Evolutionary conservation across 2,113 vertebrate species (phyloP).

Genomic region (Eretmochelys imbricata): DNA sequence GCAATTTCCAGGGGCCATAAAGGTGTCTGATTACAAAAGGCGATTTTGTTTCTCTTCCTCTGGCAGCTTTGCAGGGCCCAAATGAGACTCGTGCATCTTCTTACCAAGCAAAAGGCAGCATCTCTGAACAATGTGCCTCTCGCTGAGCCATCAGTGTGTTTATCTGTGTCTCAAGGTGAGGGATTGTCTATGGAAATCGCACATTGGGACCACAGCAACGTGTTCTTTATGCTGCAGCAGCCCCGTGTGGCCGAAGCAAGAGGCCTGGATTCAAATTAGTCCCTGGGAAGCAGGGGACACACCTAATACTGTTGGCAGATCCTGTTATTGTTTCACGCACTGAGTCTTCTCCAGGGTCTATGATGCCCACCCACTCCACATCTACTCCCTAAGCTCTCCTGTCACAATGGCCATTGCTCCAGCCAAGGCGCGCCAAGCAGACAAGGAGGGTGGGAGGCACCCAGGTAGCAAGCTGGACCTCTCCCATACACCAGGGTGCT

Average conservation of each 20-base stretch:
- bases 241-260: slow-evolving; percentile 15
- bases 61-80: neutral
- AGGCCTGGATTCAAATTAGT: neutral
- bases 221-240: slow-evolving; percentile 37
- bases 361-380: too few relatives aligned
- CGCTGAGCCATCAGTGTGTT: neutral
- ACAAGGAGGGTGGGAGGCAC: too few relatives aligned
- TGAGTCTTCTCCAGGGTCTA: neutral
- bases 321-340: neutral
- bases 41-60: neutral
- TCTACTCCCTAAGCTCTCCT: neutral
- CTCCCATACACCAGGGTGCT: too few relatives aligned
- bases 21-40: neutral
- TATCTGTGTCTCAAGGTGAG: neutral
- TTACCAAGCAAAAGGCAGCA: neutral
- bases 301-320: neutral
- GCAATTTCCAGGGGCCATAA: neutral
- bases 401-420: neutral
- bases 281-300: neutral
- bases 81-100: neutral
- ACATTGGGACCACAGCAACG: accelerated
- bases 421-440: neutral
- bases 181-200: neutral
- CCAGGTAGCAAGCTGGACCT: too few relatives aligned
- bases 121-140: neutral